Conservation (phyloP, 2,113 vertebrate genomes). For the Furnarius figulus region DNA sequence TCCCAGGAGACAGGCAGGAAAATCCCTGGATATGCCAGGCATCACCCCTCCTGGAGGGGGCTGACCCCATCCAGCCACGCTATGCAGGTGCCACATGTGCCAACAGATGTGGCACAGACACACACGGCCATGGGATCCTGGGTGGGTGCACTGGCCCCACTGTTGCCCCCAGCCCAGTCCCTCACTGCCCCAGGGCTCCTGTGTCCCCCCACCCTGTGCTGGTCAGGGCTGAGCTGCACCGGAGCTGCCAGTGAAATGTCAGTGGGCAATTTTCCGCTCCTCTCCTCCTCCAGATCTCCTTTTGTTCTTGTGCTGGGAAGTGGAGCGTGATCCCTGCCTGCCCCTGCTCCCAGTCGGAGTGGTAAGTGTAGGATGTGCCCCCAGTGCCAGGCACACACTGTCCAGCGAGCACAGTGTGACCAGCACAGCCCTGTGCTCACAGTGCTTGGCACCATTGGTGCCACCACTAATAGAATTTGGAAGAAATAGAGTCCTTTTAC, state of each 20-base stretch:
- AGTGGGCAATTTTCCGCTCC: not conserved
- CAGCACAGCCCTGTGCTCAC: rapidly evolving
- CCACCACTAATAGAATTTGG: not conserved
- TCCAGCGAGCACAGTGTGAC: not conserved
- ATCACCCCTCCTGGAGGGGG: no score
- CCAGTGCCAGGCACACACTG: not conserved
- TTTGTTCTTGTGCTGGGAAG: not conserved
- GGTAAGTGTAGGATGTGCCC: not conserved
- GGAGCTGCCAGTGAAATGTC: not conserved
- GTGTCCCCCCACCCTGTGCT: rapidly evolving
- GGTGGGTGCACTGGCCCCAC: rapidly evolving
- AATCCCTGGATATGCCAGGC: rapidly evolving
- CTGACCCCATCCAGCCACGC: not conserved
- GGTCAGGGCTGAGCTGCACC: rapidly evolving
- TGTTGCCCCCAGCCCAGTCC: no score
- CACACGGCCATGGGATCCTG: rapidly evolving
- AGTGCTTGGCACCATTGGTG: not conserved
- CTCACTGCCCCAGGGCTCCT: rapidly evolving
- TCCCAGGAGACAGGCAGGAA: not conserved
- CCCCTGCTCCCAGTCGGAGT: not conserved
- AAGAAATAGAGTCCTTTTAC: not conserved
- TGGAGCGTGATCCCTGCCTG: not conserved
- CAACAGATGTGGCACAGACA: not conserved
- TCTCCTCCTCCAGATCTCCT: not conserved
- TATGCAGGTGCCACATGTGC: rapidly evolving